Conservation (phyloP, 2,113 vertebrate species). For the Garra rufa region DNA sequence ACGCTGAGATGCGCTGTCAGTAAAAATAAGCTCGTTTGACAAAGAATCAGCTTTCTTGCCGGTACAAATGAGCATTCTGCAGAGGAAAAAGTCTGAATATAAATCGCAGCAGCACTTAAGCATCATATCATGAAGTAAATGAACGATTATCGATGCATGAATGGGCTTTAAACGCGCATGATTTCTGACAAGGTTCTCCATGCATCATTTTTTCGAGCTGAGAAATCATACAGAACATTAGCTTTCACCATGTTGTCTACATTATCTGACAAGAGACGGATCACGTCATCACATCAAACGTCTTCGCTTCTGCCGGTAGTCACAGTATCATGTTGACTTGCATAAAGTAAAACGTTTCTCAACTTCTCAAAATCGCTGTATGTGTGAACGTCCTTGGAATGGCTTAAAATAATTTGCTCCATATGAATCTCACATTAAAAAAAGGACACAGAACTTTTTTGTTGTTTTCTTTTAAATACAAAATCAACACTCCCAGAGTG, state of each 20-base stretch:
- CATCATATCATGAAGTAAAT: slow-evolving; percentile 8
- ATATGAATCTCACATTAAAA: neutral
- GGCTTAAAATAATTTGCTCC: slow-evolving; percentile 26
- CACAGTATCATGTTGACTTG: neutral
- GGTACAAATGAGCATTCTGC: neutral
- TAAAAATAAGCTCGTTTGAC: neutral
- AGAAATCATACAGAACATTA: slow-evolving; percentile 13
- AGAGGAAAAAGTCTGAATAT: neutral
- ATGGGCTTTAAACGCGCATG: neutral
- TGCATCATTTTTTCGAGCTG: slow-evolving; percentile 12
- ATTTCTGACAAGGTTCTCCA: slow-evolving; percentile 23
- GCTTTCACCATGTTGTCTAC: neutral
- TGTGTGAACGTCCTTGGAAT: slow-evolving; percentile 29
- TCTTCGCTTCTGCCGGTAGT: neutral
- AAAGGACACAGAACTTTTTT: neutral
- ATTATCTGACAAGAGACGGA: neutral
- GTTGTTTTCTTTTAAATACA: slow-evolving; percentile 36
- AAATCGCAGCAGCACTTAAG: neutral
- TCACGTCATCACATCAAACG: neutral
- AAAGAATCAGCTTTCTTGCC: neutral
- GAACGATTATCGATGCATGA: slow-evolving; percentile 17
- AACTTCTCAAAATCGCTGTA: neutral
- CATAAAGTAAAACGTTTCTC: neutral
- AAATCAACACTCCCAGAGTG: slow-evolving; percentile 60
- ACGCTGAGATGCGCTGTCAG: neutral